Conservation (phyloP, 1,140 invertebrate genomes). For the Calliphora vicina region DNA sequence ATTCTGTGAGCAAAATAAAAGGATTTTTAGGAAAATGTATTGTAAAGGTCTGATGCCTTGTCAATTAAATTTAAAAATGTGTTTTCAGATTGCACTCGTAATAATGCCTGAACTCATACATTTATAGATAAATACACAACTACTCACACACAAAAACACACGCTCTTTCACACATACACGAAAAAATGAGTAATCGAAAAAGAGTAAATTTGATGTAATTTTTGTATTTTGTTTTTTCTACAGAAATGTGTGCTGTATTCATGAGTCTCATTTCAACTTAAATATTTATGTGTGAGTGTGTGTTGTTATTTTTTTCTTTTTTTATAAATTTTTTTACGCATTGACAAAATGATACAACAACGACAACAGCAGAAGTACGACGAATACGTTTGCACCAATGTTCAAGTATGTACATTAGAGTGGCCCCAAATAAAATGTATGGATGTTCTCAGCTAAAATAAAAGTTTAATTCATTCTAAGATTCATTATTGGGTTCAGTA, state of each 20-base stretch:
- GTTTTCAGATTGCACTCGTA: neutral
- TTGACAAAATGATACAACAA: neutral
- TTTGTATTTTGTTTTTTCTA: neutral
- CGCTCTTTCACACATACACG: neutral
- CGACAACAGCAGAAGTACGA: neutral
- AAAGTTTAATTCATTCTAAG: too few relatives aligned
- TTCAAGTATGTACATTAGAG: too few relatives aligned
- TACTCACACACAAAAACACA: neutral
- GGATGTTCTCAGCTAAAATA: too few relatives aligned
- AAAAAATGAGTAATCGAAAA: neutral
- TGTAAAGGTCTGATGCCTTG: too few relatives aligned
- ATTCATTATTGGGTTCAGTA: too few relatives aligned
- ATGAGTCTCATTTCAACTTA: neutral
- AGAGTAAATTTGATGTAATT: slow-evolving; percentile 4
- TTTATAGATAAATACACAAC: neutral
- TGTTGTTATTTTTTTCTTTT: neutral
- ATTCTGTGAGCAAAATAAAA: too few relatives aligned
- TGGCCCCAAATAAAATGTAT: too few relatives aligned
- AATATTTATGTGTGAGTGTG: neutral
- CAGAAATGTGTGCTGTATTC: neutral
- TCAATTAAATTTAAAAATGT: too few relatives aligned
- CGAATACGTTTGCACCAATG: neutral
- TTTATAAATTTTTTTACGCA: slow-evolving; percentile 6
- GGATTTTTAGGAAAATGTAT: too few relatives aligned
- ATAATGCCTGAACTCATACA: neutral